Percentiles rank a stretch among this genome's conserved stretches.
Conservation (phyloP, 92 coral and sea anemone genomes). For the Blastomussa wellsi region DNA sequence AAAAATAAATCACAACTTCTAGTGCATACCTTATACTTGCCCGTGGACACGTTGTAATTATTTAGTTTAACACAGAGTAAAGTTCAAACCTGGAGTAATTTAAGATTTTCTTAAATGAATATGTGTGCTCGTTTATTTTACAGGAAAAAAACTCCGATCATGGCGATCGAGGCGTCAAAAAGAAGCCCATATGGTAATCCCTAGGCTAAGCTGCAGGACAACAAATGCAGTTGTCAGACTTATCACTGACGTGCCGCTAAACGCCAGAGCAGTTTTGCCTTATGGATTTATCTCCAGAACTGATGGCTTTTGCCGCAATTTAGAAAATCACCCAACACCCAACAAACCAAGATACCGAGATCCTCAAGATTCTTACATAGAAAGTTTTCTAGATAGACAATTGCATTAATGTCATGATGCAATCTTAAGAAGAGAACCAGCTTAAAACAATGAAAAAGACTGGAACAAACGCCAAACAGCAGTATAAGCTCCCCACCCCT, state of each 20-base stretch:
- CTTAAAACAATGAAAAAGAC: background rate
- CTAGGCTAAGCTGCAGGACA: background rate
- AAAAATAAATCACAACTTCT: background rate
- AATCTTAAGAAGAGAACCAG: background rate
- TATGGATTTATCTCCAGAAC: background rate
- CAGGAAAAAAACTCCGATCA: slow-evolving; percentile 29
- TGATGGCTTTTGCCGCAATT: background rate
- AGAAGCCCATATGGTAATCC: slow-evolving; percentile 31
- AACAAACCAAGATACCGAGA: slow-evolving; percentile 1
- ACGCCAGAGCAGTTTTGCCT: background rate
- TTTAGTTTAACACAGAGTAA: background rate
- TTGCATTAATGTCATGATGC: background rate
- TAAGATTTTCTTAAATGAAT: background rate
- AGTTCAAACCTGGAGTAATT: background rate
- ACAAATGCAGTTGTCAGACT: background rate
- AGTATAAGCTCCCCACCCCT: background rate
- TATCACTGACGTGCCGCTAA: background rate
- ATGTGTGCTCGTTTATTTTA: background rate
- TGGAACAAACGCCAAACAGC: background rate
- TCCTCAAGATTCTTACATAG: background rate
- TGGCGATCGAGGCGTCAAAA: slow-evolving; percentile 21
- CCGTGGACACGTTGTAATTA: background rate
- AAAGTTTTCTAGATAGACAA: background rate
- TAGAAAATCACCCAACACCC: background rate
- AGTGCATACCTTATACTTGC: background rate